Base-by-base conservation (phyloP, 1,140 invertebrate genomes). In the honey bee (Apis mellifera) region DNA sequence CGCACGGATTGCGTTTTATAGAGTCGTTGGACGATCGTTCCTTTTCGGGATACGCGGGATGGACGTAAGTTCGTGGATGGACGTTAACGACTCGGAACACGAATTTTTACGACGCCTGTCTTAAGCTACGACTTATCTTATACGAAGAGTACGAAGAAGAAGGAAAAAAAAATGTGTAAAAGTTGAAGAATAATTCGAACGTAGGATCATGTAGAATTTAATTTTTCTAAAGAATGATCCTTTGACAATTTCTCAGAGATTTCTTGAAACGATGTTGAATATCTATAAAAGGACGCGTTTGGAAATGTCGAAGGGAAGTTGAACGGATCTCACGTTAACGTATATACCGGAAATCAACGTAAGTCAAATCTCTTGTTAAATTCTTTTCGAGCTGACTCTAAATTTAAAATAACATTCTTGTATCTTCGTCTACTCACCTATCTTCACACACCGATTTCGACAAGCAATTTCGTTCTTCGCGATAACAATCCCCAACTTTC, bases 1-100 rank as follows among this genome's bases (percentile, higher is more conserved):
- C 54, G 26, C 42, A 23, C 32, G 64, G 60, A 76, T 42, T 57
- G 21, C 59, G 71, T 55, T 87, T 81, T 66, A 66, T 65, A 42
- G 66, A 77, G 59, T 66, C 59, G 32, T 62, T 66, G 42, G 60
- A 74, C 26, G 60, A 77, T 71, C 50, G 74, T 65, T 78, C 59
- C 5, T 42, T 32, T 42, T 23, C 1, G 1, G 12, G 8, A 12
- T 11, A 42, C 32, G 26, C 32, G 32, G 5, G 32, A 42, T 42
- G n/a, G n/a, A n/a, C 32, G 32, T 42, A 42, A 42, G 12, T 9
- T 11, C 12, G 32, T 15, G 8, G 50, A 15, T 26, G 7, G 48
- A 52, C 48, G 66, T 52, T 50, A 52, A 69, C 52, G 9, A 52
- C 12, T 15, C 19, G 21, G 48, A 69, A n/a, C 42, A 8, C 9